A percentile compares a stretch with the other conserved stretches of the same genome.
phyloP scores from a whole-genome alignment of 1,140 invertebrate genomes.

The Atta colombica region DNA sequence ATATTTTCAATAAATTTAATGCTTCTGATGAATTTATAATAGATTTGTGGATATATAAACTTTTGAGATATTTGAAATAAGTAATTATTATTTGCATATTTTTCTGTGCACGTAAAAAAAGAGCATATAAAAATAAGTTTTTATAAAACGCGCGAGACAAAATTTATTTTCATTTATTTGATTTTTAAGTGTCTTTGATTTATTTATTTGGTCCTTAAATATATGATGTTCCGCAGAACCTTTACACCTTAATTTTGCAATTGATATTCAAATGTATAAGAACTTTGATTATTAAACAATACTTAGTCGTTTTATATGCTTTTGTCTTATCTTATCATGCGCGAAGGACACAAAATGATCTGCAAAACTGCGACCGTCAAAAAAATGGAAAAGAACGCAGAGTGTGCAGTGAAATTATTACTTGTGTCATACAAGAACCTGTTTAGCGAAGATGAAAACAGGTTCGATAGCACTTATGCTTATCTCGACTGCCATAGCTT shows the following conservation, averaged over 20 bases:
- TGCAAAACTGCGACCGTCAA: not conserved
- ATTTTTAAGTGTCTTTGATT: not conserved
- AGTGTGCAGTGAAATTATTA: not conserved
- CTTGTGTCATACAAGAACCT: not conserved
- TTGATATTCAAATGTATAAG: not conserved
- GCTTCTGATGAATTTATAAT: no score
- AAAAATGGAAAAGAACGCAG: not conserved
- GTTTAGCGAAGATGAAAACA: slow-evolving; percentile 47
- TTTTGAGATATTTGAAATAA: no score
- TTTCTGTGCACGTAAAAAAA: no score
- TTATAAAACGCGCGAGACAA: no score
- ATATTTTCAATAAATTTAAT: no score
- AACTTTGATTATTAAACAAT: not conserved
- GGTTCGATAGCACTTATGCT: slow-evolving; percentile 17
- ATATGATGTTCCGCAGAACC: not conserved
- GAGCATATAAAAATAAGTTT: no score
- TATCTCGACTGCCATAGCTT: slow-evolving; percentile 6
- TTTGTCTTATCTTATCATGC: not conserved
- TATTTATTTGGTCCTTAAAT: not conserved
- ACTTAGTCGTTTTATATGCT: not conserved
- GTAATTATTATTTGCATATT: no score
- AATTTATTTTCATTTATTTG: not conserved
- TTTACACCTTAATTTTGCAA: not conserved
- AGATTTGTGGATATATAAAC: no score
- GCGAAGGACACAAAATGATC: slow-evolving; percentile 1